A percentile compares a stretch with the other conserved stretches of the same genome.
phyloP scores from a whole-genome alignment of 2,113 vertebrate genomes.

The Zosterops lateralis region DNA sequence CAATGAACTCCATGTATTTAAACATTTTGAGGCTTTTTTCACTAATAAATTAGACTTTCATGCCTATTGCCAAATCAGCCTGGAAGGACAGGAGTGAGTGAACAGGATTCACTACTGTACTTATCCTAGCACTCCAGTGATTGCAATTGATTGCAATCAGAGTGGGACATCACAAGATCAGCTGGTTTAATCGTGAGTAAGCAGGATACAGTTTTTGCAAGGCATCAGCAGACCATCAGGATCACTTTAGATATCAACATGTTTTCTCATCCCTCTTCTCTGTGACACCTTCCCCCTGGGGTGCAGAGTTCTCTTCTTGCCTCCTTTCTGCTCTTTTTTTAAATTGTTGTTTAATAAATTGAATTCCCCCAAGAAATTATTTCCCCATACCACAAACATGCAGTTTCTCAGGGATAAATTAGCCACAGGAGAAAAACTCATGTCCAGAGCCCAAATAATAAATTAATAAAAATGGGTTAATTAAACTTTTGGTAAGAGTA shows the following conservation, averaged over 20 bases:
- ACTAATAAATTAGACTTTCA: not conserved
- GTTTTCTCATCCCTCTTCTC: not conserved
- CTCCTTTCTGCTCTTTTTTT: not conserved
- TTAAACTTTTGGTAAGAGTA: not conserved
- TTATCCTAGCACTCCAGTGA: not conserved
- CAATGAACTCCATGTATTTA: not conserved
- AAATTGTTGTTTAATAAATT: not conserved
- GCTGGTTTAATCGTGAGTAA: not conserved
- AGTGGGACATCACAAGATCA: not conserved
- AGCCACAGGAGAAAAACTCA: not conserved
- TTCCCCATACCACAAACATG: not conserved
- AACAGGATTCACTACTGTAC: not conserved
- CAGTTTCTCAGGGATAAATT: not conserved
- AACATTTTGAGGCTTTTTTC: not conserved
- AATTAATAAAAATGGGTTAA: not conserved
- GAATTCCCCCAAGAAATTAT: not conserved
- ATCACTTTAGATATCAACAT: not conserved
- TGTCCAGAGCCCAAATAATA: not conserved
- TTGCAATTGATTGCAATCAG: not conserved
- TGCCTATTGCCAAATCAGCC: not conserved
- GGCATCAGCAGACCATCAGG: not conserved
- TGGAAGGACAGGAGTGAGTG: not conserved
- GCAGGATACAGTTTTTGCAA: not conserved
- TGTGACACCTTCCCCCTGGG: not conserved
- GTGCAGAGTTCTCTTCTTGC: not conserved